phyloP scores from a whole-genome alignment of 2,888 invertebrate species.

The Nycteola revayana region DNA sequence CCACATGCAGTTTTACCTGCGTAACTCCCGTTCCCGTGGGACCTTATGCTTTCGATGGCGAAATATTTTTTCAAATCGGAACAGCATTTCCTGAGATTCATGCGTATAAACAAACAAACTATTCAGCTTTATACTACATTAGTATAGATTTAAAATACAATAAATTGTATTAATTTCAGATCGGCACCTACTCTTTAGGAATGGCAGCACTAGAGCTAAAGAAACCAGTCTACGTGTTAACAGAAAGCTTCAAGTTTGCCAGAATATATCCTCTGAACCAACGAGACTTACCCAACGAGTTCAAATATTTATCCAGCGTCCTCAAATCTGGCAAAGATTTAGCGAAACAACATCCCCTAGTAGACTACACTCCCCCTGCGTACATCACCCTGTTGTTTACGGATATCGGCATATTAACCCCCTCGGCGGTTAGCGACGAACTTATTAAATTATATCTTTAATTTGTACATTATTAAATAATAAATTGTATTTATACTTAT shows the following conservation, averaged over 20 bases:
- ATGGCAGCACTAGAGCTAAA: constrained; percentile 94
- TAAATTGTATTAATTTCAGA: constrained; percentile 81
- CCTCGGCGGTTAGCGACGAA: constrained; percentile 98
- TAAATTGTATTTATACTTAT: constrained; percentile 13
- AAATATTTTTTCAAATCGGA: no score
- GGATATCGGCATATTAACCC: constrained; percentile 96
- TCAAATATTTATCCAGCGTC: constrained; percentile 85
- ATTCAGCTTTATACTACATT: no score
- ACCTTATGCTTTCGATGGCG: no score
- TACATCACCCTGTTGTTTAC: constrained; percentile 97
- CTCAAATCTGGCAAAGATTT: constrained; percentile 60
- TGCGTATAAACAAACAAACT: no score
- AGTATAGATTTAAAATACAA: no score
- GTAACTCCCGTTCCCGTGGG: no score
- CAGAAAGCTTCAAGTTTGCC: constrained; percentile 99
- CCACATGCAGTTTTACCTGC: no score
- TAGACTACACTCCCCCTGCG: constrained; percentile 98
- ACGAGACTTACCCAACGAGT: constrained; percentile 93
- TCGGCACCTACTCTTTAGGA: constrained; percentile 92
- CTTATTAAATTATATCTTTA: constrained; percentile 97
- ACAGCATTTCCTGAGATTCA: no score
- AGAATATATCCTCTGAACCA: constrained; percentile 97
- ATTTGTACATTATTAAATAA: constrained; percentile 40
- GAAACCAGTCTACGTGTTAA: constrained; percentile 96
- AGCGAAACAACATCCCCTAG: constrained; percentile 90